Percentiles rank a stretch among this genome's conserved stretches.
phyloP scores from a whole-genome alignment of 2,888 invertebrate species.

The Limnephilus auricula region DNA sequence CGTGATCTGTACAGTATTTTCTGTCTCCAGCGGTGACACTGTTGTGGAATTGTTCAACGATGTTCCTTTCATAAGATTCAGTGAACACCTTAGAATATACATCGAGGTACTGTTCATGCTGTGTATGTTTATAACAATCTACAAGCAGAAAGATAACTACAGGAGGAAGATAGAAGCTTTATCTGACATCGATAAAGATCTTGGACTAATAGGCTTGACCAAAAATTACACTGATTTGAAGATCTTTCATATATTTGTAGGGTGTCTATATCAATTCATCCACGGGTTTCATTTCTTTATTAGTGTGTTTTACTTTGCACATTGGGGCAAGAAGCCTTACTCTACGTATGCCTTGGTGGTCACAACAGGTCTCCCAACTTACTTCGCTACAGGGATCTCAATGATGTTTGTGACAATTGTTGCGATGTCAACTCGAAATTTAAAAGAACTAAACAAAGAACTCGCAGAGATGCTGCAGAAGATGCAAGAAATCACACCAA shows the following conservation, averaged over 20 bases:
- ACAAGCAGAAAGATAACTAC: slow-evolving; percentile 5
- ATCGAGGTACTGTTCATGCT: not conserved
- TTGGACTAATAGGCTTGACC: not conserved
- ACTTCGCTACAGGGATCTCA: not conserved
- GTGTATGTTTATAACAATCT: not conserved
- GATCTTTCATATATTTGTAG: not conserved
- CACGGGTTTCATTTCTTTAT: not conserved
- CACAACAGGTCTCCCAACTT: not conserved
- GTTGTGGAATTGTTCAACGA: slow-evolving; percentile 24
- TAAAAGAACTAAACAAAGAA: slow-evolving; percentile 31
- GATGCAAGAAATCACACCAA: slow-evolving; percentile 3
- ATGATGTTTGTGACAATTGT: slow-evolving; percentile 3
- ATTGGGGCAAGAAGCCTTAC: slow-evolving; percentile 9
- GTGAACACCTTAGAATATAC: not conserved
- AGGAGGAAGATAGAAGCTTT: not conserved
- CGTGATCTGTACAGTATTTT: not conserved
- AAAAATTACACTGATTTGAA: slow-evolving; percentile 12
- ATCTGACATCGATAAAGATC: not conserved
- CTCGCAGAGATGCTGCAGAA: not conserved
- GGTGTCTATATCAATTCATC: not conserved
- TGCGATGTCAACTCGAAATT: not conserved
- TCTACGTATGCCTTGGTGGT: not conserved
- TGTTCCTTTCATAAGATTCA: slow-evolving; percentile 12
- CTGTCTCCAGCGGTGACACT: not conserved
- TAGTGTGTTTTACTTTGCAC: slow-evolving; percentile 7